These are phyloP conservation scores for Lethocerus indicus DNA, from an alignment of 1,140 invertebrate genomes.

Conservation along the genomic window DNA sequence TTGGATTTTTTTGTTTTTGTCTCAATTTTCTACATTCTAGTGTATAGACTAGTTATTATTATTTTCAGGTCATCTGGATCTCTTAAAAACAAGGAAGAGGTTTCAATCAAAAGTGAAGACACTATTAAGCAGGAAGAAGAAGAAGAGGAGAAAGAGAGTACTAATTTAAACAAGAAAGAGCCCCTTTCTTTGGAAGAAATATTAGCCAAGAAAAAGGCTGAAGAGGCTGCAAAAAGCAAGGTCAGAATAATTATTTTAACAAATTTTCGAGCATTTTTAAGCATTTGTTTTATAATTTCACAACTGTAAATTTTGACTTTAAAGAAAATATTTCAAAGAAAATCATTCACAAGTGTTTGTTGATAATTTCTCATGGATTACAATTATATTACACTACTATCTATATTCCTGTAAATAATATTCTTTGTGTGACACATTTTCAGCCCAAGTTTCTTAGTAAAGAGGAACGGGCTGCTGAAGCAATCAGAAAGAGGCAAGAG, in stretches of 20 bases:
- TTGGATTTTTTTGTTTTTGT: not conserved
- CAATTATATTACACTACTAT: not conserved
- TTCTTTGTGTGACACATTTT: constrained; percentile 16
- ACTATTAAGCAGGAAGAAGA: constrained; percentile 24
- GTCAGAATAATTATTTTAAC: constrained; percentile 19
- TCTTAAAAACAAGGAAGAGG: constrained; percentile 24
- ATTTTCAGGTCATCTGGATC: constrained; percentile 13
- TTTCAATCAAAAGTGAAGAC: too few relatives aligned
- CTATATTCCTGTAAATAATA: not conserved
- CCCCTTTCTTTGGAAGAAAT: constrained; percentile 93
- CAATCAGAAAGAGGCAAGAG: constrained; percentile 72
- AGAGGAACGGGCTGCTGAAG: constrained; percentile 80
- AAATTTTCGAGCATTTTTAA: not conserved
- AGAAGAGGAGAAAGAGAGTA: constrained; percentile 22
- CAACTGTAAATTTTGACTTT: too few relatives aligned
- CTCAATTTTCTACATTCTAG: not conserved
- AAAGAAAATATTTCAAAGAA: too few relatives aligned
- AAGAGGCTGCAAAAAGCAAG: constrained; percentile 81
- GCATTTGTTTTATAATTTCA: too few relatives aligned
- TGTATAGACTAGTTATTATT: not conserved
- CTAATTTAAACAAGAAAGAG: constrained; percentile 47
- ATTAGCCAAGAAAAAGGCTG: constrained; percentile 88
- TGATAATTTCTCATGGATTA: too few relatives aligned
- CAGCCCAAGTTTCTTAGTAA: constrained; percentile 92
- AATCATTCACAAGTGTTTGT: too few relatives aligned